phyloP scores from a whole-genome alignment of 1,140 invertebrate genomes.

The Papilio polytes region DNA sequence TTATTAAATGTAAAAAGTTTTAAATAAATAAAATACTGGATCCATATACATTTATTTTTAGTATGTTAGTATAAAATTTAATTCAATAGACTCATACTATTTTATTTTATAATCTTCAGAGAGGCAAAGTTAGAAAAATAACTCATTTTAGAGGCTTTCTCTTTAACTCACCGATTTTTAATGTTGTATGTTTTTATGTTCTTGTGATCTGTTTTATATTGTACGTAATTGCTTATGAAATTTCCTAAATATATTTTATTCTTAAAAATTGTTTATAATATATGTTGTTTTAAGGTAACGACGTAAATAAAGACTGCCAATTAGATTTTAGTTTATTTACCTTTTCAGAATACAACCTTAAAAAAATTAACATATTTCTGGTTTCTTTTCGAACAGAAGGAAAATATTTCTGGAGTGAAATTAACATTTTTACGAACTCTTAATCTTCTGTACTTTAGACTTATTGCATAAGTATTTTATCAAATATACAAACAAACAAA shows the following conservation, averaged over 20 bases:
- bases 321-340: slow-evolving; percentile 47
- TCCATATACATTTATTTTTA: too few species aligned
- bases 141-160: slow-evolving; percentile 62
- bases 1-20: too few species aligned
- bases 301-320: slow-evolving; percentile 78
- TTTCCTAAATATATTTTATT: slow-evolving; percentile 46
- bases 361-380: too few species aligned
- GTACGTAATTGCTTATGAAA: slow-evolving; percentile 41
- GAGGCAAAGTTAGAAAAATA: not conserved
- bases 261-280: slow-evolving; percentile 53
- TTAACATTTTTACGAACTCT: too few species aligned
- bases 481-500: not conserved
- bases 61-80: too few species aligned
- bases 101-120: not conserved
- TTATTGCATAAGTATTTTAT: not conserved
- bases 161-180: slow-evolving; percentile 69
- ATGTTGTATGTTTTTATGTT: slow-evolving; percentile 51
- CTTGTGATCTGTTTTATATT: slow-evolving; percentile 53
- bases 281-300: slow-evolving; percentile 65
- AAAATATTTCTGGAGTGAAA: too few species aligned
- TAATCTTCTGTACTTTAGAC: too few species aligned
- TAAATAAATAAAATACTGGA: too few species aligned
- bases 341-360: too few species aligned
- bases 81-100: not conserved
- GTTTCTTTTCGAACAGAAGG: too few species aligned